Conservation (phyloP, 1,140 invertebrate species). For the Artemia franciscana region DNA sequence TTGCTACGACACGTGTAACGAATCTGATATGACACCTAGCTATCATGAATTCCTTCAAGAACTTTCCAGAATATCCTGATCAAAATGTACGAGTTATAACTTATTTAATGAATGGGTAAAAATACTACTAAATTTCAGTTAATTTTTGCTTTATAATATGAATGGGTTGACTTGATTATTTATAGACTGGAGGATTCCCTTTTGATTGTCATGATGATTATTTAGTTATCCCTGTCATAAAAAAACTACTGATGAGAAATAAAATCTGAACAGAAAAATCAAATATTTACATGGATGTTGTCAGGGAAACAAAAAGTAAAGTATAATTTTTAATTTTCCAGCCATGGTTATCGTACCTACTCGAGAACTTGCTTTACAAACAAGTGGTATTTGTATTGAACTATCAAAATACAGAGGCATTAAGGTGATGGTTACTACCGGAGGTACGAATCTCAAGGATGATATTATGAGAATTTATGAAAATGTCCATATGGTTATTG, state of each 20-base stretch:
- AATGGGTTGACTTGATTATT: no score
- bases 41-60: no score
- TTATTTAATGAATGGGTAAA: no score
- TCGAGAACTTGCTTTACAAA: conserved; percentile 92
- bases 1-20: no score
- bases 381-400: conserved; percentile 98
- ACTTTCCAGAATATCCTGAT: no score
- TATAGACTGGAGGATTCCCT: not conserved
- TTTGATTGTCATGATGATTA: no score
- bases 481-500: conserved; percentile 97
- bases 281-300: no score
- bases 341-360: conserved; percentile 97
- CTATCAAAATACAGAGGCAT: conserved; percentile 84
- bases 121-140: no score
- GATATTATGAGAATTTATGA: conserved; percentile 99
- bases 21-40: no score
- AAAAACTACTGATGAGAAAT: not conserved
- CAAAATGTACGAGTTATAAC: no score
- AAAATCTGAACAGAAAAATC: not conserved
- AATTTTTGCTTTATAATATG: no score
- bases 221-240: not conserved
- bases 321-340: conserved; percentile 18
- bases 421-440: conserved; percentile 97
- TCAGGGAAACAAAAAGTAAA: not conserved
- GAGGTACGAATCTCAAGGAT: conserved; percentile 89